A percentile compares a stretch with the other conserved stretches of the same genome.
Evolutionary conservation across 2,888 invertebrate genomes (phyloP).

Genomic region (Elegia similella): DNA sequence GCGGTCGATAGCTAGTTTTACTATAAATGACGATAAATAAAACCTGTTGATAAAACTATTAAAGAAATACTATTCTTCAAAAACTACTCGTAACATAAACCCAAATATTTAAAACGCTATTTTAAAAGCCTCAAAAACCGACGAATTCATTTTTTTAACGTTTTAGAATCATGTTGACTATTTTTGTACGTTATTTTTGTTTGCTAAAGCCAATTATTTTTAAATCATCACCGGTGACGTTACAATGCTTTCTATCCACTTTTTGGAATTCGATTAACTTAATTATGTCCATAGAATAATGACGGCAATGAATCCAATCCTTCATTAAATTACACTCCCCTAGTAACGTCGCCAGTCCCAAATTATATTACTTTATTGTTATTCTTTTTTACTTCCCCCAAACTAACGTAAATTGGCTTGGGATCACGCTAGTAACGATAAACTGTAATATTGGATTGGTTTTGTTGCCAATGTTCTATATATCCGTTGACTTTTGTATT

Average conservation of each 20-base stretch:
- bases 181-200: too few relatives aligned
- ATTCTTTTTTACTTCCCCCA: constrained; percentile 73
- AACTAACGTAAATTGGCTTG: constrained; percentile 77
- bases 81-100: too few relatives aligned
- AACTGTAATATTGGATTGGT: constrained; percentile 71
- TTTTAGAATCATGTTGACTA: too few relatives aligned
- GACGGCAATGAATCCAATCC: constrained; percentile 54
- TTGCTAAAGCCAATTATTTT: background rate
- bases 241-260: background rate
- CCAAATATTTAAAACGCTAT: too few relatives aligned
- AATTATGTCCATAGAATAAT: constrained; percentile 53
- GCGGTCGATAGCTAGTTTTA: too few relatives aligned
- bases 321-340: constrained; percentile 75
- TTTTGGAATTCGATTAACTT: constrained; percentile 37
- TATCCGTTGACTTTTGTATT: constrained; percentile 12
- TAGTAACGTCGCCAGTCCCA: constrained; percentile 65
- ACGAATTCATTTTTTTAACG: too few relatives aligned
- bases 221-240: background rate
- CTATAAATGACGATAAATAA: too few relatives aligned
- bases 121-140: too few relatives aligned
- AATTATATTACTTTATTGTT: constrained; percentile 81
- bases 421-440: constrained; percentile 77
- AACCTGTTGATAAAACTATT: too few relatives aligned
- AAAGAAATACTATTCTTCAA: too few relatives aligned
- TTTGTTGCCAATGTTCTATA: constrained; percentile 50